phyloP scores from a whole-genome alignment of 2,797 vertebrate genomes.

The Myotis findleyi region DNA sequence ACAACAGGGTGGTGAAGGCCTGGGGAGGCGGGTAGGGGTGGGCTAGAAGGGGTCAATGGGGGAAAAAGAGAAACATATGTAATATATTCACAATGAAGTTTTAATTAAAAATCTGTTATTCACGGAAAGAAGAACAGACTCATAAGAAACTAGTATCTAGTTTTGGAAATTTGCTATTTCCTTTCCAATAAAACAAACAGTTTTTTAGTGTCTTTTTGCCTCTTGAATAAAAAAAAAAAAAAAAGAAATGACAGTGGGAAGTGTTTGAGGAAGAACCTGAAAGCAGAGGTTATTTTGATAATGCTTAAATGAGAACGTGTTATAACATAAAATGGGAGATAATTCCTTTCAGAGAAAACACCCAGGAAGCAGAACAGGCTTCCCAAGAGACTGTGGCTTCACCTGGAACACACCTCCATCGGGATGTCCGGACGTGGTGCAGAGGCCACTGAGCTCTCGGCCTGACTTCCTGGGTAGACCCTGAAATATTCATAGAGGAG shows the following conservation, averaged over 20 bases:
- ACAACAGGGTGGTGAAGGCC: no score
- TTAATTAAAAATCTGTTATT: constrained; percentile 32
- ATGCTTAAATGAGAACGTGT: background rate
- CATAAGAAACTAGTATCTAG: constrained; percentile 60
- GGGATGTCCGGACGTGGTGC: background rate
- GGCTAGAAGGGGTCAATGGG: no score
- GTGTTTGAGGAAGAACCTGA: constrained; percentile 68
- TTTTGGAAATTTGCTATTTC: constrained; percentile 62
- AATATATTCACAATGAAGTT: no score
- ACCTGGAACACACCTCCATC: background rate
- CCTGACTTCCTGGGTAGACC: background rate
- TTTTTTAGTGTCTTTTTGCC: constrained; percentile 28
- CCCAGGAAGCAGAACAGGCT: background rate
- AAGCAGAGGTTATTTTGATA: constrained; percentile 52
- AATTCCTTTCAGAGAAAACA: constrained; percentile 41
- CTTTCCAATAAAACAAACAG: constrained; percentile 52
- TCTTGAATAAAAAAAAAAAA: constrained; percentile 1
- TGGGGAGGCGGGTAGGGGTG: no score
- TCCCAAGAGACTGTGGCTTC: background rate
- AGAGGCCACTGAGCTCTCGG: background rate
- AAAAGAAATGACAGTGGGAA: constrained; percentile 18
- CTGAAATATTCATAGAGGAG: background rate
- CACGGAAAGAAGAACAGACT: constrained; percentile 45
- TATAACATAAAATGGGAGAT: background rate
- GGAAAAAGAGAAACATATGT: no score